A percentile compares a stretch with the other conserved stretches of the same genome.
These are phyloP conservation scores for Tuberolachnus salignus DNA, from an alignment of 2,888 invertebrate species.

Conservation along the genomic window DNA sequence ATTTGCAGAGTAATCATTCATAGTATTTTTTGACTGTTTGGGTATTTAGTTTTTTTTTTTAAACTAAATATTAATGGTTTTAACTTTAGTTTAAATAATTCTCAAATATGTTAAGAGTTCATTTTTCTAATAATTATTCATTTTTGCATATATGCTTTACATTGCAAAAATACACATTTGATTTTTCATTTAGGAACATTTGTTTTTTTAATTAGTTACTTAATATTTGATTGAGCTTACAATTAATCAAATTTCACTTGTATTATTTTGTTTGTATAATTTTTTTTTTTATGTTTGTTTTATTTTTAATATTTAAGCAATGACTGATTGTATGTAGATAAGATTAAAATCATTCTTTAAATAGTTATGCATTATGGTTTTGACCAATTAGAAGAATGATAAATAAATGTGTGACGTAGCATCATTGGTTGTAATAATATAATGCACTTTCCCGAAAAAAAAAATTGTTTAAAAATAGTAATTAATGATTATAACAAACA, in stretches of 20 bases:
- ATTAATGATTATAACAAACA: too few species aligned
- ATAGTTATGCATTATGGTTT: constrained; percentile 24
- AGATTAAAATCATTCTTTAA: constrained; percentile 25
- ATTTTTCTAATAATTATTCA: neutral
- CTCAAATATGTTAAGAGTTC: constrained; percentile 22
- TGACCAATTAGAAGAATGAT: neutral
- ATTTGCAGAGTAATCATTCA: neutral
- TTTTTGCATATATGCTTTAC: neutral
- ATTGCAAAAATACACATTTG: neutral
- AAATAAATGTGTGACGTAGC: constrained; percentile 1
- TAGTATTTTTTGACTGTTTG: constrained; percentile 26
- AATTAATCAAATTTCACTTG: neutral
- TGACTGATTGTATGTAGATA: constrained; percentile 51
- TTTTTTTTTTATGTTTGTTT: constrained; percentile 19
- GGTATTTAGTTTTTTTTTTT: constrained; percentile 4
- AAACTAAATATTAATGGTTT: neutral
- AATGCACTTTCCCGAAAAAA: too few species aligned
- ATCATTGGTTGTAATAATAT: neutral
- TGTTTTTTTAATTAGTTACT: neutral
- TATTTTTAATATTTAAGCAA: constrained; percentile 35
- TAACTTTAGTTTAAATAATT: constrained; percentile 10
- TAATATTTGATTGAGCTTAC: constrained; percentile 18
- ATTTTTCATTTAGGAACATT: neutral
- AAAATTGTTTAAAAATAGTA: too few species aligned
- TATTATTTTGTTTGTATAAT: constrained; percentile 23